A percentile compares a stretch with the other conserved stretches of the same genome.
These are phyloP conservation scores for Galagoides demidoff DNA, from an alignment of 2,797 vertebrate species.

Conservation along the genomic window DNA sequence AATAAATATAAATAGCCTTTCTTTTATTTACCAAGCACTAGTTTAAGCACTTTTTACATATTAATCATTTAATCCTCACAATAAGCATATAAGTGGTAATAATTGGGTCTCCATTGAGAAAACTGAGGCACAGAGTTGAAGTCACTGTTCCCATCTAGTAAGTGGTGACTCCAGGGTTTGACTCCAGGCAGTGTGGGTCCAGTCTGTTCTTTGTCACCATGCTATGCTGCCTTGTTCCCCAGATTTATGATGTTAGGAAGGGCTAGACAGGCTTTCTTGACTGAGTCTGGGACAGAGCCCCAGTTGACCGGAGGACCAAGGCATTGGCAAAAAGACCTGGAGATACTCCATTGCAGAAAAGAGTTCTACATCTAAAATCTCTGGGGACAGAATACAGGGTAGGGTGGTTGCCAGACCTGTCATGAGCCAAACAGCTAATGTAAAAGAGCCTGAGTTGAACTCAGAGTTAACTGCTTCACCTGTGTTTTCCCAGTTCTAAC, in stretches of 20 bases:
- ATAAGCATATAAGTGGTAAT: background rate
- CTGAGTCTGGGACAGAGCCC: background rate
- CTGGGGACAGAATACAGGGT: no score
- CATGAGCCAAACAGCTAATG: background rate
- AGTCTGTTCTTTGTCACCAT: background rate
- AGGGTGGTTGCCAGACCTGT: background rate
- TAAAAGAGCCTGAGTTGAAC: background rate
- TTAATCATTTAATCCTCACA: conserved; percentile 27
- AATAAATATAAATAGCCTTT: background rate
- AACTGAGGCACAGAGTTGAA: background rate
- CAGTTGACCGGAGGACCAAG: background rate
- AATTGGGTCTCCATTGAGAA: conserved; percentile 25
- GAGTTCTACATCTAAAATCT: background rate
- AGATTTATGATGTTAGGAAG: background rate
- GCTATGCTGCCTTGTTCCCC: background rate
- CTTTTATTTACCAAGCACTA: conserved; percentile 37
- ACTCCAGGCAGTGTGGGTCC: background rate
- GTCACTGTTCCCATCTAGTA: background rate
- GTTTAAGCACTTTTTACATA: background rate
- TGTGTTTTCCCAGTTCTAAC: background rate
- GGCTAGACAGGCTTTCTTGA: background rate
- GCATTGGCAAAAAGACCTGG: background rate
- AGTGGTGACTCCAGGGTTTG: background rate
- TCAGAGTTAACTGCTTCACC: background rate
- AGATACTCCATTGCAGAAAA: background rate